Evolutionary conservation across 2,113 vertebrate species (phyloP), one percentile per base, ranked within the genome.

Genomic region (Salvelinus sp.): DNA sequence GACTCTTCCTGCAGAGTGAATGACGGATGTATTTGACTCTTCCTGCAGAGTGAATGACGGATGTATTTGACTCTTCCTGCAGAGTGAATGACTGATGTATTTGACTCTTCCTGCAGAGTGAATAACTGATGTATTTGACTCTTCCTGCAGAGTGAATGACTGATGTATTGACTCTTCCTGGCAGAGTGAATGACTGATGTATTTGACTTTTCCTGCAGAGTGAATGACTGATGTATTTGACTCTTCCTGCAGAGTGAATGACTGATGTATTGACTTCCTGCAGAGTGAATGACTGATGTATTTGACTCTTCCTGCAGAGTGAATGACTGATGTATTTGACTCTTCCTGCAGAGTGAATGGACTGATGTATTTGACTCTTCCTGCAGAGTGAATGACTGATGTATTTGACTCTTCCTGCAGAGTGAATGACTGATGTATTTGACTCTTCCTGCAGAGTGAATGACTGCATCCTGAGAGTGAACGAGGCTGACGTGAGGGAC

Each of bases 401-500:
- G 2, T 2, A 44, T 44, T 44, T 44, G 50, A 54, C 2, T 44
- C 38, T 0, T 4, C 22, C 60, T 13, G 33, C 80, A 96, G 97
- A 90, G 98, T 99, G 38, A 99, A 98, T 0, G 97, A 99, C 86
- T 97, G 95, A 38, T 28, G 1, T 47, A 22, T 25, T 18, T 47
- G 60, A 54, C n/a, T 25, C 33, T 54, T 54, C 50, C 16, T 18
- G 50, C 58, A 62, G 28, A 90, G 98, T 99, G 38, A 99, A 99
- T 0, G 98, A 99, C 88, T 98, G 95, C 79, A 98, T 99, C 80
- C 89, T 99, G 12, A 94, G 95, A 44, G 98, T 99, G 27, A 99
- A 99, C 23, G 97, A 98, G 76, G 95, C 95, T 2, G 96, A 98
- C 33, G 97, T 98, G 63, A 93, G 94, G 57, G 96, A 98, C 77